Evolutionary conservation across 2,113 vertebrate species (phyloP), one percentile per base, ranked within the genome.

Genomic region (Gavialis gangeticus): DNA sequence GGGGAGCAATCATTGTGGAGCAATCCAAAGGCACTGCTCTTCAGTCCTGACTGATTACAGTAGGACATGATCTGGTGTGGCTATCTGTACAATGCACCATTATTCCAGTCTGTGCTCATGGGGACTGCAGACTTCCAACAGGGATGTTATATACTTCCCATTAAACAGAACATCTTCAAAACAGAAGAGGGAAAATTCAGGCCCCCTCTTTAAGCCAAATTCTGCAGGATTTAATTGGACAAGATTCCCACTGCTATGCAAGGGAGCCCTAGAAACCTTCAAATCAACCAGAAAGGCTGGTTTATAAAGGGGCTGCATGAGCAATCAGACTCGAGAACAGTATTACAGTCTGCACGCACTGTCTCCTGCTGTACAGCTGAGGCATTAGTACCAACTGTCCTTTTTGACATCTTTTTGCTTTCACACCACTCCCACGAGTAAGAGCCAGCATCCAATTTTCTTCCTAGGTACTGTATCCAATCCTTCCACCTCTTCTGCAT

Each of bases 331-430:
- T 64, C 66, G 17, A 1, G 11, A 60, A 78, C 28, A 87, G 27
- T 25, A 28, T 22, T 13, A 46, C 37, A 73, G 3, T 73, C 22
- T 5, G 59, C 60, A 54, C 0, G 0, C 22, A 6, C 12, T 80
- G 12, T 2, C 13, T 86, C 60, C 76, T 14, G 37, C 21, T 25
- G 9, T 3, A 81, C 4, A 5, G 22, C 66, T 37, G 19, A 34
- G 83, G 17, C 24, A 37, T 75, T 88, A 82, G 0, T 0, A 3
- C 58, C 56, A 27, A 0, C 46, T 87, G 89, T 25, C 14, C 55
- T 84, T 79, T 59, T 64, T 24, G 37, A 10, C 13, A 77, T 84
- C 46, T 75, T 62, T 59, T 21, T 78, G 30, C 54, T 89, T 83
- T 64, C 21, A 24, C 10, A n/a, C 67, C 6, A 0, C 64, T 87